Percentiles rank a stretch among this genome's conserved stretches.
These are phyloP conservation scores for Gallinago paraguaiae DNA, from an alignment of 2,113 vertebrate genomes.

Conservation along the genomic window DNA sequence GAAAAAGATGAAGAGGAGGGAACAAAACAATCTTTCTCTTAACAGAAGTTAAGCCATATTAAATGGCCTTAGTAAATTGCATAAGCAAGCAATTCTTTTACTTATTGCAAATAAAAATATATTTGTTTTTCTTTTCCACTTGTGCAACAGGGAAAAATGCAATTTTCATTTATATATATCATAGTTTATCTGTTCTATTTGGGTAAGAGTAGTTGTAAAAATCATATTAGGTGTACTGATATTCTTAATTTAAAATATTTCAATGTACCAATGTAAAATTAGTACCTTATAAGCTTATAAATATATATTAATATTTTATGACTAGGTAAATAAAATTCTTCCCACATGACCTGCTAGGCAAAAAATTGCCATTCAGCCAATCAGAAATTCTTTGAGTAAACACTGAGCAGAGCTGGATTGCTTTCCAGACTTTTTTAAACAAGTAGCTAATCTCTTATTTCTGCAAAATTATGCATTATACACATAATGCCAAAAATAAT, in stretches of 20 bases:
- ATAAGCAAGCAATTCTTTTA: background rate
- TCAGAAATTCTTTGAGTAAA: background rate
- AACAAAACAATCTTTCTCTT: background rate
- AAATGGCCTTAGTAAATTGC: background rate
- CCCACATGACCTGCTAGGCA: background rate
- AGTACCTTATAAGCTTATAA: background rate
- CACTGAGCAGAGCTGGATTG: background rate
- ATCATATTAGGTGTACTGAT: background rate
- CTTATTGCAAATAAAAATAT: background rate
- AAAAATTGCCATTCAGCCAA: background rate
- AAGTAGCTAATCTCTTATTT: background rate
- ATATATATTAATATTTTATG: background rate
- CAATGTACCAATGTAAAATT: background rate
- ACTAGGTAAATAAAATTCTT: background rate
- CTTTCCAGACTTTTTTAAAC: background rate
- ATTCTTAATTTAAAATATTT: background rate
- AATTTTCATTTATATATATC: background rate
- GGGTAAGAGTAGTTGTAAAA: background rate
- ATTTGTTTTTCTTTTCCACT: background rate
- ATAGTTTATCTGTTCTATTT: background rate
- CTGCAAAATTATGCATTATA: background rate
- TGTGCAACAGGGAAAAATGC: background rate
- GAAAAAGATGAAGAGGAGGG: background rate
- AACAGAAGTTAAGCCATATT: background rate
- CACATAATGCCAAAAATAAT: constrained; percentile 4